Evolutionary conservation across 2,113 vertebrate species (phyloP).

Genomic region (Macrotus californicus): DNA sequence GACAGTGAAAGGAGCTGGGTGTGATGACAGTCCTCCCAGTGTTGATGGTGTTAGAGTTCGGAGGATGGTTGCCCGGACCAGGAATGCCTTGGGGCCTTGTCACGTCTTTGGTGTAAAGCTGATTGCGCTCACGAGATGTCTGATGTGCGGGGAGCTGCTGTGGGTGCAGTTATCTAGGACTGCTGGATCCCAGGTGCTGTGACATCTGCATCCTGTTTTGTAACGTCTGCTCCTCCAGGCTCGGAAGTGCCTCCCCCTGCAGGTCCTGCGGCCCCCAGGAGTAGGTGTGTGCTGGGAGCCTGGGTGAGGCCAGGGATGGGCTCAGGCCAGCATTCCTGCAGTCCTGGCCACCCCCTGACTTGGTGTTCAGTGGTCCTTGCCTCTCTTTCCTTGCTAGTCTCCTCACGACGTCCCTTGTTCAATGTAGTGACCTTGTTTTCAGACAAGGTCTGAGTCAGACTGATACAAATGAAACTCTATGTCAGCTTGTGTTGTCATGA

Average conservation of each 20-base stretch:
- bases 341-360: neutral
- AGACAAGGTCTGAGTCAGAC: neutral
- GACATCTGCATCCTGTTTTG: neutral
- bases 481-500: neutral
- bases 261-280: neutral
- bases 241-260: accelerated
- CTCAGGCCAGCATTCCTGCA: accelerated
- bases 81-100: neutral
- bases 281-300: no score
- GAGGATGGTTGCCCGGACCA: neutral
- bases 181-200: neutral
- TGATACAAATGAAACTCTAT: neutral
- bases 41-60: neutral
- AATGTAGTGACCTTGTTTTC: neutral
- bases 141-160: no score
- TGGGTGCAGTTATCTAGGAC: neutral
- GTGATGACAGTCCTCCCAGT: neutral
- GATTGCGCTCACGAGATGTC: neutral
- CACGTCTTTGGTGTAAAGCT: neutral
- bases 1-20: neutral
- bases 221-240: neutral
- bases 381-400: neutral
- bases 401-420: neutral
- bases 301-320: neutral
- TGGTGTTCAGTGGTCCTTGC: neutral